phyloP scores from a whole-genome alignment of 2,888 invertebrate genomes.

The Cremastobaeus sp. region DNA sequence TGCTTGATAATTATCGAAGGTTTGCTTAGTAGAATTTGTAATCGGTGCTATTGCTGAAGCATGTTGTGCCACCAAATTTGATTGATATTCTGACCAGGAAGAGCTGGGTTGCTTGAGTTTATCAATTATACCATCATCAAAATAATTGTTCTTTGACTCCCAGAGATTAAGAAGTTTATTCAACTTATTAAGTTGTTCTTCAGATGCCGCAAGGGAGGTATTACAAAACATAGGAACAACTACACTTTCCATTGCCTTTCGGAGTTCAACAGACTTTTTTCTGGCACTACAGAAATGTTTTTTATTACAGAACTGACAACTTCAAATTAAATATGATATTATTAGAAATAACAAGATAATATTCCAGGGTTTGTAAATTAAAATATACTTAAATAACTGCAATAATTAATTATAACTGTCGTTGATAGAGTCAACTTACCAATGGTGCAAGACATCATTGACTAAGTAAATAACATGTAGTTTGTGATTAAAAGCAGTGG shows the following conservation, averaged over 20 bases:
- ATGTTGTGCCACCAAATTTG: slow-evolving; percentile 89
- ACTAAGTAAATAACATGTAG: slow-evolving; percentile 99
- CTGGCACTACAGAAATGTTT: slow-evolving; percentile 85
- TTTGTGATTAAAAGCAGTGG: slow-evolving; percentile 91
- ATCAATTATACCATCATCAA: slow-evolving; percentile 88
- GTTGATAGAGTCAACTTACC: slow-evolving; percentile 83
- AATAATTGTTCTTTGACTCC: slow-evolving; percentile 97
- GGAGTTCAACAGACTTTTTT: slow-evolving; percentile 95
- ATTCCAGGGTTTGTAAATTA: too few species aligned
- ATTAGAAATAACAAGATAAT: too few species aligned
- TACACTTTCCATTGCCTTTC: slow-evolving; percentile 94
- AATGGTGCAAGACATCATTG: slow-evolving; percentile 98
- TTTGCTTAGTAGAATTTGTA: slow-evolving; percentile 88
- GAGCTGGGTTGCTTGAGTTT: slow-evolving; percentile 91
- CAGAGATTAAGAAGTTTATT: slow-evolving; percentile 96
- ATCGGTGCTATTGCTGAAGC: slow-evolving; percentile 87
- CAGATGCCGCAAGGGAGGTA: slow-evolving; percentile 87
- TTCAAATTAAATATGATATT: too few species aligned
- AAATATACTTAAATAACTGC: neutral
- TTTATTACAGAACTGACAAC: too few species aligned
- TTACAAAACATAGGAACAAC: slow-evolving; percentile 99
- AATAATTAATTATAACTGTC: neutral
- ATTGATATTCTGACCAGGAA: slow-evolving; percentile 94
- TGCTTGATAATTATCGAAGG: slow-evolving; percentile 92
- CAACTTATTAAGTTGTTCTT: slow-evolving; percentile 93